Evolutionary conservation across 2,113 vertebrate species (phyloP), one percentile per base, ranked within the genome.

Genomic region (Harpagus bidentatus): DNA sequence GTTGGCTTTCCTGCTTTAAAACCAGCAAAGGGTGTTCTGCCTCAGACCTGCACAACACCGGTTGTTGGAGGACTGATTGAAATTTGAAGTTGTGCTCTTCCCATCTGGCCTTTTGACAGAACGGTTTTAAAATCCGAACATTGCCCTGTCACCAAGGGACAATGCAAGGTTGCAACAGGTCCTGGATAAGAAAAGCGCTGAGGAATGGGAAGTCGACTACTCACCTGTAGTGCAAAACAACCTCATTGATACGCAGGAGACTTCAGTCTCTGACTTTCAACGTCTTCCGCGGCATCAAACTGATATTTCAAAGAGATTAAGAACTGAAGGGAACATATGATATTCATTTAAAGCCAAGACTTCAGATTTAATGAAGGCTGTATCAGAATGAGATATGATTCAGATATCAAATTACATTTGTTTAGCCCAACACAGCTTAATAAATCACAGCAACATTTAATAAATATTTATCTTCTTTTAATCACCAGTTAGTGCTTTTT

Each of bases 401-500:
- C 96, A 96, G 96, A 97, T 97, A 97, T 93, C 96, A 98, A 98
- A 97, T 98, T 98, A 98, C 86, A 98, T 98, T 98, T 98, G 95
- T 98, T 98, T 98, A 98, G 96, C 92, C 77, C 95, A 95, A 93
- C 95, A 97, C 36, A 96, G 82, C 77, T 97, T 98, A 98, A 98
- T 98, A 98, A 98, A 98, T 98, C 97, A 98, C 86, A 96, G 93
- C 89, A 95, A 77, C 88, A 95, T 97, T 98, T 98, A 98, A 98
- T 98, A 98, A 98, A 98, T 98, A 98, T 98, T 98, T 98, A 98
- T 98, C 97, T 98, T 97, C 69, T 97, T 97, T 98, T 98, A 98
- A 98, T 98, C 95, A 58, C 90, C 90, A 96, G 91, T 97, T 97
- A 97, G 90, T 96, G 84, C 93, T 91, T 98, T 97, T 96, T 97